Conservation (phyloP, 2,113 vertebrate species). For the Apodemus sylvaticus region DNA sequence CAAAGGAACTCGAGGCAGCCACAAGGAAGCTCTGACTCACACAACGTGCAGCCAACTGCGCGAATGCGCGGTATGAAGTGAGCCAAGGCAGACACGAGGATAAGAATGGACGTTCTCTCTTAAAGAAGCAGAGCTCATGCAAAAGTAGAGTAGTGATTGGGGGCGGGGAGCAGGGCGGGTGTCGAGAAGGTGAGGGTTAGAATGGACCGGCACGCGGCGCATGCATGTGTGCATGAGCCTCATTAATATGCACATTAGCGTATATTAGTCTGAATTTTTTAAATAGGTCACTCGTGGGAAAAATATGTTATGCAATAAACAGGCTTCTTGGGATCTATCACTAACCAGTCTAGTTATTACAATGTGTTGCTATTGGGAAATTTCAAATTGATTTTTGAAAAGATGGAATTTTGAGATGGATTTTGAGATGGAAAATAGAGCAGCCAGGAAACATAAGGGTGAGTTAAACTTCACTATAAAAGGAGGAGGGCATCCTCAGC, state of each 20-base stretch:
- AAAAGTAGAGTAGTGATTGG: background rate
- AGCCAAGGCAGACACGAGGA: background rate
- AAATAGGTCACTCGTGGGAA: background rate
- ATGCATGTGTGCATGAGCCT: background rate
- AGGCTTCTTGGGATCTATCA: background rate
- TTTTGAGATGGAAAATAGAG: background rate
- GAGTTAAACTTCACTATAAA: background rate
- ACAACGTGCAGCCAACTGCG: background rate
- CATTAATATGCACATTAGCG: background rate
- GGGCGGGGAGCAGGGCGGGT: no score
- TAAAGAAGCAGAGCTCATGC: background rate
- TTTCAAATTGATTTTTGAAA: background rate
- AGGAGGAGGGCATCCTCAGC: background rate
- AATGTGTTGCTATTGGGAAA: background rate
- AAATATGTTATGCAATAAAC: background rate
- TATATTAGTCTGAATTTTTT: background rate
- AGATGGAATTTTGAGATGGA: background rate
- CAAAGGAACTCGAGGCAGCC: background rate
- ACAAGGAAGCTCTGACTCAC: background rate
- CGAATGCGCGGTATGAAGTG: background rate
- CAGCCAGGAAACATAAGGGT: background rate
- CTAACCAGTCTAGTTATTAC: background rate
- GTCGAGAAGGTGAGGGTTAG: background rate
- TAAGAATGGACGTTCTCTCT: background rate
- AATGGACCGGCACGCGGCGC: background rate